phyloP scores from a whole-genome alignment of 2,888 invertebrate genomes.

The Agrotis ipsilon region DNA sequence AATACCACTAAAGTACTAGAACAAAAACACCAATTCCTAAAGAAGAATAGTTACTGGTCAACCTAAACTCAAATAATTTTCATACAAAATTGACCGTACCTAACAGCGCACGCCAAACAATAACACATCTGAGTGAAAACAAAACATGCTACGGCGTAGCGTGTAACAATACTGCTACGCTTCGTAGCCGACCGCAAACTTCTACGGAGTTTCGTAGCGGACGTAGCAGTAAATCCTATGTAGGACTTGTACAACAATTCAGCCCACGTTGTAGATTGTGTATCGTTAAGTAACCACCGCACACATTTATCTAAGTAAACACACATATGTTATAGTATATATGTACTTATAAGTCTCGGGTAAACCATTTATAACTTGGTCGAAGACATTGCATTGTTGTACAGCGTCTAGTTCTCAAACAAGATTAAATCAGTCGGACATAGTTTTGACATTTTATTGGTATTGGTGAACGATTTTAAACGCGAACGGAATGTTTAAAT shows the following conservation, averaged over 20 bases:
- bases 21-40: constrained; percentile 39
- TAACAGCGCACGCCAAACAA: constrained; percentile 49
- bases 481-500: background rate
- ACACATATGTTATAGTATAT: constrained; percentile 33
- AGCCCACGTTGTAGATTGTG: constrained; percentile 69
- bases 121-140: constrained; percentile 61
- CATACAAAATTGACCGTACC: constrained; percentile 48
- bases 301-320: constrained; percentile 62
- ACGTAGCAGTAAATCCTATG: constrained; percentile 74
- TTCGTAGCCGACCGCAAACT: constrained; percentile 71
- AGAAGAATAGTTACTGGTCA: constrained; percentile 16
- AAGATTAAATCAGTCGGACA: constrained; percentile 39
- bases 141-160: constrained; percentile 63
- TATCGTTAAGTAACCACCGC: constrained; percentile 72
- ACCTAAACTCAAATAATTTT: constrained; percentile 41
- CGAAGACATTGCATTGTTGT: constrained; percentile 51
- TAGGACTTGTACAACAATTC: constrained; percentile 72
- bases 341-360: constrained; percentile 44
- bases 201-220: constrained; percentile 75
- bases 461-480: background rate
- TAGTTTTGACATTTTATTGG: background rate
- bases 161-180: constrained; percentile 68
- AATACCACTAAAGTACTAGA: background rate
- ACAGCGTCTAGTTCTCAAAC: constrained; percentile 30
- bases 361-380: constrained; percentile 58